Evolutionary conservation across 2,797 vertebrate species (phyloP), one percentile per base, ranked within the genome.

Genomic region (Todus mexicanus): DNA sequence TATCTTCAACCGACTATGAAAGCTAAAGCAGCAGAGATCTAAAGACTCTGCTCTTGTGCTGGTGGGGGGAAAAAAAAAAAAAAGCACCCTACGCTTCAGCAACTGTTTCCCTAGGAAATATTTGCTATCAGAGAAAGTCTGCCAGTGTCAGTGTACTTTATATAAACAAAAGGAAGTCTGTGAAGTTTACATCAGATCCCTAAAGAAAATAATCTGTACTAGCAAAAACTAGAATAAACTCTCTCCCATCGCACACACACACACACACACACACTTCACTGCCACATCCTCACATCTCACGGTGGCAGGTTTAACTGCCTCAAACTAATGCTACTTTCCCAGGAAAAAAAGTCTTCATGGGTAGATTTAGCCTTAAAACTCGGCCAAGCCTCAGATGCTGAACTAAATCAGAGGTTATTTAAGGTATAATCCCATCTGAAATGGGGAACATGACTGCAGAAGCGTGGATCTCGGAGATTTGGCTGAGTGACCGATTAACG

Each of bases 121-220:
- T 5, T 27, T 85, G 75, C 78, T 77, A 90, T 76, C 75, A 79
- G 48, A 95, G 71, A 60, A 80, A 87, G 68, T 37, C 83, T 84
- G 82, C 40, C 75, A 84, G 45, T 63, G 54, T 43, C 90, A 86
- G 71, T 4, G 1, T 35, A 40, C 82, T 92, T 78, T 31, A 92
- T 26, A 77, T 73, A 90, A 94, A 94, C 81, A 90, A 85, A 92
- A 86, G 76, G 54, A 90, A 90, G 37, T 25, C 93, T 90, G 80
- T 69, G 68, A 91, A 80, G 73, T 65, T 93, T 73, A 75, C n/a
- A 90, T 31, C 68, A 84, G 71, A 76, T 77, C 68, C 77, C 77
- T 82, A 61, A 92, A 88, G 80, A 90, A 94, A 94, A 96, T 57
- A 88, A 87, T 53, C 84, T 27, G 17, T 61, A 74, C 48, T 26